Evolutionary conservation across 2,797 vertebrate genomes (phyloP).

Genomic region (Paratrypauchen microcephalus): DNA sequence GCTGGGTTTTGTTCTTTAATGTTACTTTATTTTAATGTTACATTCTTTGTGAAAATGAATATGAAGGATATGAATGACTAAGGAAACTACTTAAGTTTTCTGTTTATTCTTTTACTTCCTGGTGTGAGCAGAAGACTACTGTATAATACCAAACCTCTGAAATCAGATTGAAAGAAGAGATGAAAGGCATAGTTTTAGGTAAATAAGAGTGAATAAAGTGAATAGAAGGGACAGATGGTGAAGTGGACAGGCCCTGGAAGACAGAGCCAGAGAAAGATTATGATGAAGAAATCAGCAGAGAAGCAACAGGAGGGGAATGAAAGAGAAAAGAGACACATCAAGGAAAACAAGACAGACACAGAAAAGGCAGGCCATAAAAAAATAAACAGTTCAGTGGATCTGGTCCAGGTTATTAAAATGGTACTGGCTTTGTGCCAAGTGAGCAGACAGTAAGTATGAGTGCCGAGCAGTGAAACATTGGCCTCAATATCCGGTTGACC

Average conservation of each 20-base stretch:
- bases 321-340: constrained; percentile 11
- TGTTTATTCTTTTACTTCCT: constrained; percentile 38
- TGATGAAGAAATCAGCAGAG: constrained; percentile 32
- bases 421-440: constrained; percentile 44
- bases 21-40: constrained; percentile 18
- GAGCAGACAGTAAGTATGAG: constrained; percentile 36
- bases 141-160: constrained; percentile 56
- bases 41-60: background rate
- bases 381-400: constrained; percentile 24
- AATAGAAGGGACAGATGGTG: constrained; percentile 32
- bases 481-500: constrained; percentile 61
- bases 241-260: constrained; percentile 26
- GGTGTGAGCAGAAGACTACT: constrained; percentile 42
- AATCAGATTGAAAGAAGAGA: constrained; percentile 56
- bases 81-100: constrained; percentile 45
- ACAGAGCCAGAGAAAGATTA: constrained; percentile 44
- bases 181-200: constrained; percentile 30
- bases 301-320: constrained; percentile 28
- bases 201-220: constrained; percentile 10
- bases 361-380: constrained; percentile 25
- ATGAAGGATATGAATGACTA: background rate
- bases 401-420: constrained; percentile 43
- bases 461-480: constrained; percentile 53
- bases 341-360: constrained; percentile 28
- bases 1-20: constrained; percentile 18